These are phyloP conservation scores for Carassius auratus DNA, from an alignment of 2,113 vertebrate genomes.

Conservation along the genomic window DNA sequence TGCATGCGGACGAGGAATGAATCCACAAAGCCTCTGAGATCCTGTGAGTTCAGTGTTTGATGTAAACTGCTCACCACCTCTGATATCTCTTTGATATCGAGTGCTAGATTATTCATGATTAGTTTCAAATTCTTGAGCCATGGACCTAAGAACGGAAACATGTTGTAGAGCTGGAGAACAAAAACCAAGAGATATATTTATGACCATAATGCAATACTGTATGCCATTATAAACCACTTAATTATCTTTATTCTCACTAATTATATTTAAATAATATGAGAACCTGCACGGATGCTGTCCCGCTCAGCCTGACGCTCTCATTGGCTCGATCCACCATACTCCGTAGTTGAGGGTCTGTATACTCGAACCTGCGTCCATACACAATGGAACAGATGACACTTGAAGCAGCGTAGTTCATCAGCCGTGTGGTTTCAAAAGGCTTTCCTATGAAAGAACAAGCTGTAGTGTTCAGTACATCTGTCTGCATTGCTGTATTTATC, in stretches of 20 bases:
- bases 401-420: slow-evolving; percentile 55
- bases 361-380: slow-evolving; percentile 59
- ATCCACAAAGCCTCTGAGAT: slow-evolving; percentile 65
- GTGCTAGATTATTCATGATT: not conserved
- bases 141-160: slow-evolving; percentile 66
- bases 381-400: slow-evolving; percentile 62
- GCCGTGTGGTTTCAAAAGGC: slow-evolving; percentile 54
- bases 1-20: slow-evolving; percentile 66
- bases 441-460: slow-evolving; percentile 47
- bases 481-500: not conserved
- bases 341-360: slow-evolving; percentile 47
- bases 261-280: not conserved
- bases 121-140: slow-evolving; percentile 55
- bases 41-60: slow-evolving; percentile 62
- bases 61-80: slow-evolving; percentile 50
- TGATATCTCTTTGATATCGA: slow-evolving; percentile 20
- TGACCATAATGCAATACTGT: not conserved
- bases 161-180: slow-evolving; percentile 69
- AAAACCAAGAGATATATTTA: not conserved
- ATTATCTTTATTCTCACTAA: not conserved
- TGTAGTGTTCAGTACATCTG: not conserved
- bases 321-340: slow-evolving; percentile 50
- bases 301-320: slow-evolving; percentile 44
- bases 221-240: not conserved
- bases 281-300: slow-evolving; percentile 51